Conservation (phyloP, 2,888 invertebrate genomes). For the Chydorus sphaericus region DNA sequence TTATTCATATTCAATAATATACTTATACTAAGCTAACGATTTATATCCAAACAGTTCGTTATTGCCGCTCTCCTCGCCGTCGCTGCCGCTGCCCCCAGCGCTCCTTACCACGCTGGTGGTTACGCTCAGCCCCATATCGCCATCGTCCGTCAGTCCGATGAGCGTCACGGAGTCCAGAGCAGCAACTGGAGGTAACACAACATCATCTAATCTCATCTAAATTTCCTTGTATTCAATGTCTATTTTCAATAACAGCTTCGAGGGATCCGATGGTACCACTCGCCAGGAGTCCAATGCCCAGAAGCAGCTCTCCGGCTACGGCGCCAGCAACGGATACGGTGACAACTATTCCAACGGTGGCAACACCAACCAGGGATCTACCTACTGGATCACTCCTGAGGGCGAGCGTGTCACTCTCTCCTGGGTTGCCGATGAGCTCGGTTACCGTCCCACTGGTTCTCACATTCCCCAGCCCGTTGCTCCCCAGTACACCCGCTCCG, state of each 20-base stretch:
- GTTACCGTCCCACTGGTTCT: constrained; percentile 34
- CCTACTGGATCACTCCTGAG: constrained; percentile 35
- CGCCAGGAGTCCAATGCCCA: not conserved
- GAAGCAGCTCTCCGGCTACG: not conserved
- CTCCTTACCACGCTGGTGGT: not conserved
- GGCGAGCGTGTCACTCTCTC: constrained; percentile 33
- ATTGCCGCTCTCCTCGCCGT: constrained; percentile 12
- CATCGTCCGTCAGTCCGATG: constrained; percentile 11
- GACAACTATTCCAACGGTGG: not conserved
- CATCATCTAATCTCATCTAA: no score
- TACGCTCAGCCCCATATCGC: constrained; percentile 6
- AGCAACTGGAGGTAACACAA: constrained; percentile 14
- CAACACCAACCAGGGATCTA: constrained; percentile 33
- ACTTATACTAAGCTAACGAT: no score
- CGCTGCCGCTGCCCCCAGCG: not conserved
- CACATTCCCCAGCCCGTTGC: constrained; percentile 13
- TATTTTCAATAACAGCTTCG: not conserved
- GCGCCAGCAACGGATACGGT: not conserved
- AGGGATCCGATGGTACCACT: constrained; percentile 1
- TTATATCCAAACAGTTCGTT: no score
- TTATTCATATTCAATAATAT: no score
- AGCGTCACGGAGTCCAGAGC: constrained; percentile 10
- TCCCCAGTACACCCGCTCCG: constrained; percentile 1
- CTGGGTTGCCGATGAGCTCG: constrained; percentile 41
- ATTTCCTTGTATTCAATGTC: no score